Evolutionary conservation across 2,888 invertebrate genomes (phyloP).

Genomic region (Hypselothyrea guttata): DNA sequence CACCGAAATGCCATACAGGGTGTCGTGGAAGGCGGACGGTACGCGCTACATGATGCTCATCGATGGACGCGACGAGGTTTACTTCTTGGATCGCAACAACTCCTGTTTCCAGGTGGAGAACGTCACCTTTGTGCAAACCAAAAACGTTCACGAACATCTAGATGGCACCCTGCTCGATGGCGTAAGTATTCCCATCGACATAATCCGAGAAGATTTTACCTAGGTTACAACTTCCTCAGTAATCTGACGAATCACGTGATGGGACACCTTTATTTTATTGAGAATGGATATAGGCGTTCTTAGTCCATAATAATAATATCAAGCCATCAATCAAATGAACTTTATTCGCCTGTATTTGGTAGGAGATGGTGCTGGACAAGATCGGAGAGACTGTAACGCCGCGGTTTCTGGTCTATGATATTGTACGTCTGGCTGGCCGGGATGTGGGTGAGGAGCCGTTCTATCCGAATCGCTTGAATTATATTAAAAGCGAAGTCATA

Average conservation of each 20-base stretch:
- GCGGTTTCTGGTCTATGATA: constrained; percentile 96
- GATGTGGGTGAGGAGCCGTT: constrained; percentile 91
- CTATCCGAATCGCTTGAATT: constrained; percentile 88
- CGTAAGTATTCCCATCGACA: too few species aligned
- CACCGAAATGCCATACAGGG: constrained; percentile 92
- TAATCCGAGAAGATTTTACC: too few species aligned
- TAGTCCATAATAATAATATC: too few species aligned
- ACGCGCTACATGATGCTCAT: constrained; percentile 98
- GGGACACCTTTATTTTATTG: too few species aligned
- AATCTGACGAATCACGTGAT: too few species aligned
- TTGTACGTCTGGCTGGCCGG: constrained; percentile 90
- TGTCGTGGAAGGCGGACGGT: constrained; percentile 99
- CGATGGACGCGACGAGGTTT: constrained; percentile 91
- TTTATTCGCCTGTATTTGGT: constrained; percentile 83
- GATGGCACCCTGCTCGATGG: constrained; percentile 95
- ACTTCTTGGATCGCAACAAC: constrained; percentile 97
- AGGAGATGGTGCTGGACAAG: constrained; percentile 99
- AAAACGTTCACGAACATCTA: constrained; percentile 88
- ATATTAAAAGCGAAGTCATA: constrained; percentile 89
- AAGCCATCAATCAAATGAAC: too few species aligned
- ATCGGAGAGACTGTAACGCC: constrained; percentile 89
- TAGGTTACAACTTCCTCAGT: too few species aligned
- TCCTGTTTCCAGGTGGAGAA: constrained; percentile 93
- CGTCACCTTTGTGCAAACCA: constrained; percentile 90
- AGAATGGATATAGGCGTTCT: too few species aligned